phyloP scores from a whole-genome alignment of 2,888 invertebrate genomes.

The Capitulum mitella region DNA sequence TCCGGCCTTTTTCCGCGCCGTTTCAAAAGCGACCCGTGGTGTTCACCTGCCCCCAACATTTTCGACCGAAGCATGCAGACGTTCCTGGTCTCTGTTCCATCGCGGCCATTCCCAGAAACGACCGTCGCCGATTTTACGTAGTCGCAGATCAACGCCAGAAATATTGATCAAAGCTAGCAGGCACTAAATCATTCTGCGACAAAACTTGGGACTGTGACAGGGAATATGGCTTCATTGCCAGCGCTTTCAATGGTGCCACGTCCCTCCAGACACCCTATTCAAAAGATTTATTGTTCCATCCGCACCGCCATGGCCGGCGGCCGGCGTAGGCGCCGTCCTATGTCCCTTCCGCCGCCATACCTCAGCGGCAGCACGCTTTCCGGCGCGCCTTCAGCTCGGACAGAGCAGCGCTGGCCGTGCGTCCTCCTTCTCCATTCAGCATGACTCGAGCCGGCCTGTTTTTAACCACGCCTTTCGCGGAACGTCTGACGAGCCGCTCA shows the following conservation, averaged over 20 bases:
- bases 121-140: neutral
- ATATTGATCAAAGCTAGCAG: neutral
- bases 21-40: too few relatives aligned
- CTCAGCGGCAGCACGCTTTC: neutral
- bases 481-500: conserved; percentile 6
- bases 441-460: neutral
- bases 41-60: too few relatives aligned
- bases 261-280: conserved; percentile 19
- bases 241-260: conserved; percentile 17
- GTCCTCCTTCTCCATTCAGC: neutral
- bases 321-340: neutral
- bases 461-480: conserved; percentile 5
- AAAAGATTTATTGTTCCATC: conserved; percentile 13
- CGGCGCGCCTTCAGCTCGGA: neutral
- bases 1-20: too few relatives aligned
- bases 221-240: conserved; percentile 23
- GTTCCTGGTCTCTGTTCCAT: too few relatives aligned
- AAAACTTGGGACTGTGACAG: conserved; percentile 20
- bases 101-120: neutral
- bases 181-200: neutral
- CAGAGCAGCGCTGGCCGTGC: neutral
- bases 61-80: too few relatives aligned
- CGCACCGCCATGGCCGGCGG: neutral
- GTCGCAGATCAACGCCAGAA: neutral
- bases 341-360: neutral